Evolutionary conservation across 2,113 vertebrate species (phyloP).

Genomic region (Trematocara unimaculatum): DNA sequence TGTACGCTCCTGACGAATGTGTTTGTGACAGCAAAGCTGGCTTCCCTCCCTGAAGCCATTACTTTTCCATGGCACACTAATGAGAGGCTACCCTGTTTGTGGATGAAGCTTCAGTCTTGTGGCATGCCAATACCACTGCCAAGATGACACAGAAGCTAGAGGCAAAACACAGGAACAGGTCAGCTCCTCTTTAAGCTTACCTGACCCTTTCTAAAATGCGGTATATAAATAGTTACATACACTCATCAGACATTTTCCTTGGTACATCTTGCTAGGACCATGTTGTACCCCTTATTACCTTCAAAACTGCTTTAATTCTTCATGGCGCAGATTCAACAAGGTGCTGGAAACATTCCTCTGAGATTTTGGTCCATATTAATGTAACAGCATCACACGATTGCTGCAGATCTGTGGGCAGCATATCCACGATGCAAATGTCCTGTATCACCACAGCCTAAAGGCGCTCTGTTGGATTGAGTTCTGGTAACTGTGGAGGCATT

Average conservation of each 20-base stretch:
- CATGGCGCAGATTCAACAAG: not conserved
- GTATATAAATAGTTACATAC: not conserved
- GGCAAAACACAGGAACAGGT: not conserved
- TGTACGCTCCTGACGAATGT: not conserved
- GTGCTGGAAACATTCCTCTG: not conserved
- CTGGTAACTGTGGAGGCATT: not conserved
- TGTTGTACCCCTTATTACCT: not conserved
- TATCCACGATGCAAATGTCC: not conserved
- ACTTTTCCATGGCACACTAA: conserved; percentile 18
- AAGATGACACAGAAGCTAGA: not conserved
- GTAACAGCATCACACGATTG: not conserved
- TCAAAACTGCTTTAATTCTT: not conserved
- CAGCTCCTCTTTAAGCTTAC: not conserved
- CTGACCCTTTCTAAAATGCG: not conserved
- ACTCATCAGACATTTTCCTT: not conserved
- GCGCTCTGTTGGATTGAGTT: not conserved
- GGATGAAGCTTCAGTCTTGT: not conserved
- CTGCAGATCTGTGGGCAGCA: not conserved
- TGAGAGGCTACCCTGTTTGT: not conserved
- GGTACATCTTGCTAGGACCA: not conserved
- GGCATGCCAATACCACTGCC: not conserved
- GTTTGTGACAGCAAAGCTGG: conserved; percentile 4
- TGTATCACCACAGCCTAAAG: not conserved
- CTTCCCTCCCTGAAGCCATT: conserved; percentile 18
- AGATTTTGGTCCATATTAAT: not conserved